Percentiles rank a stretch among this genome's conserved stretches.
These are phyloP conservation scores for Rhizomys pruinosus DNA, from an alignment of 2,113 vertebrate genomes.

Conservation along the genomic window DNA sequence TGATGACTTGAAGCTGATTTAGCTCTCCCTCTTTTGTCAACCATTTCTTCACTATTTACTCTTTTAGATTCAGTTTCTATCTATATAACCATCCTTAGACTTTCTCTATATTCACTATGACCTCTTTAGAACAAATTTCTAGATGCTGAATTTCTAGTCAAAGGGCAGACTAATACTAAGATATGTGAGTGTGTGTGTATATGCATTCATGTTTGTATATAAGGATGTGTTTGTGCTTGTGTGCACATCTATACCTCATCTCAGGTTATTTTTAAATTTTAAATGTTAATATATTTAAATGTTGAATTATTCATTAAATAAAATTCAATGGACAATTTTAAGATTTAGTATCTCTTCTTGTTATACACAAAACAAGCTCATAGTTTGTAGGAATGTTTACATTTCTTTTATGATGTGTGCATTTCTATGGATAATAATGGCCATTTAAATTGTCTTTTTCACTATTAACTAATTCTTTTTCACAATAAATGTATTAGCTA, in stretches of 20 bases:
- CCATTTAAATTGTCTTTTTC: not conserved
- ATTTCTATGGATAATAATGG: conserved; percentile 9
- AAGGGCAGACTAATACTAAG: not conserved
- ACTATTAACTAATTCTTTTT: conserved; percentile 61
- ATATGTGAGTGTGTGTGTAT: too few relatives aligned
- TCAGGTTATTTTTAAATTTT: conserved; percentile 65
- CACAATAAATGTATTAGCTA: conserved; percentile 48
- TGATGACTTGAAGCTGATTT: not conserved
- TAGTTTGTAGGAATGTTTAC: not conserved
- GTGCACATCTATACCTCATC: not conserved
- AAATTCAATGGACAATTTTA: conserved; percentile 53
- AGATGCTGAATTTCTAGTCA: conserved; percentile 38
- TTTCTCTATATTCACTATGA: conserved; percentile 11
- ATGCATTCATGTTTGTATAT: not conserved
- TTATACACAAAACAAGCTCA: not conserved
- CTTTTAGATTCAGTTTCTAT: conserved; percentile 50
- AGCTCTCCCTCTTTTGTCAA: not conserved
- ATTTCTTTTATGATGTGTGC: conserved; percentile 46
- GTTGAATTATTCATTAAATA: conserved; percentile 67
- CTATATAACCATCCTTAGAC: not conserved
- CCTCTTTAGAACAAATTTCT: conserved; percentile 42
- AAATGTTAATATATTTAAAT: conserved; percentile 63
- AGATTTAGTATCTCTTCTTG: conserved; percentile 31
- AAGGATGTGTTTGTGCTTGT: not conserved
- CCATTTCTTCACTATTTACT: conserved; percentile 30